These are phyloP conservation scores for Notothenia coriiceps DNA, from an alignment of 2,113 vertebrate genomes.

Conservation along the genomic window DNA sequence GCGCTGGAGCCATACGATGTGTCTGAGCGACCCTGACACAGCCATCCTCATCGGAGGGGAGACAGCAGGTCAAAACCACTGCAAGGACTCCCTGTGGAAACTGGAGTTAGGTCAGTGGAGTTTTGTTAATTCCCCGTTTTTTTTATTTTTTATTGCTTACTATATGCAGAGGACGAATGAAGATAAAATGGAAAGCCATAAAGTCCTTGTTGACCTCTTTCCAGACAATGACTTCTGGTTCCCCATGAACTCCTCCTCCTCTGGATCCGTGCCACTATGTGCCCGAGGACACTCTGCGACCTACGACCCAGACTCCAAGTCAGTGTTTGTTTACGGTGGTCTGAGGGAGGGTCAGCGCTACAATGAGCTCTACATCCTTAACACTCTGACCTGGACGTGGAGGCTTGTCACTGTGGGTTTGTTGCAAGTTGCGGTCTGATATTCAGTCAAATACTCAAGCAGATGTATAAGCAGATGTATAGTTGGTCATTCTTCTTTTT, in stretches of 20 bases:
- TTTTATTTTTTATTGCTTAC: neutral
- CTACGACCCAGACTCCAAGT: conserved; percentile 88
- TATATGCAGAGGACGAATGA: neutral
- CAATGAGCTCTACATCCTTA: conserved; percentile 85
- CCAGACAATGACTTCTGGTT: conserved; percentile 91
- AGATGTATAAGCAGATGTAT: neutral
- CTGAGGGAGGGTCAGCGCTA: conserved; percentile 82
- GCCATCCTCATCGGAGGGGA: conserved; percentile 90
- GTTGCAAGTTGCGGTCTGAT: neutral
- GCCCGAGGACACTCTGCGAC: conserved; percentile 88
- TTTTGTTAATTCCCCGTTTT: neutral
- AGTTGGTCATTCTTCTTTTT: neutral
- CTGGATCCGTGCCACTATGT: conserved; percentile 69
- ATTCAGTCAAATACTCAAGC: neutral
- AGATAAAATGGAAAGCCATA: neutral
- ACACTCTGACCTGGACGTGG: conserved; percentile 92
- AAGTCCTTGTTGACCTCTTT: neutral
- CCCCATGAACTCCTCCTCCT: conserved; percentile 81
- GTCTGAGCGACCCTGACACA: conserved; percentile 87
- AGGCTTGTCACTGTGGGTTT: conserved; percentile 86
- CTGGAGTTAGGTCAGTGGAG: conserved; percentile 86
- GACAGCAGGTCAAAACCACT: conserved; percentile 76
- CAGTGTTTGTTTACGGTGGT: conserved; percentile 89
- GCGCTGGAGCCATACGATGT: conserved; percentile 90
- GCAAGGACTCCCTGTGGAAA: conserved; percentile 89